A percentile compares a stretch with the other conserved stretches of the same genome.
These are phyloP conservation scores for Chrysomela aeneicollis DNA, from an alignment of 2,888 invertebrate species.

Conservation along the genomic window DNA sequence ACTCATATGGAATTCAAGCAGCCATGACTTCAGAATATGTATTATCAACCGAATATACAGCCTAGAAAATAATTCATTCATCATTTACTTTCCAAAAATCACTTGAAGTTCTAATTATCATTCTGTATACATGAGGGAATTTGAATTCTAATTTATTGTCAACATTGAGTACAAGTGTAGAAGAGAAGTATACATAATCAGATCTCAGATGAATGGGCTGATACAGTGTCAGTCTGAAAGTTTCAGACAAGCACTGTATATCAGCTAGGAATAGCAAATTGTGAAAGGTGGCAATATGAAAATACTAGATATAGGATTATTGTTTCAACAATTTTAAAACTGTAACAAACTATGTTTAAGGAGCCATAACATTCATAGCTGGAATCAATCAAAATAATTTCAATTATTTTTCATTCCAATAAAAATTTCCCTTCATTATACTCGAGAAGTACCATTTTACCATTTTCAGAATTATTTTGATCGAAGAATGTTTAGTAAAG, in stretches of 20 bases:
- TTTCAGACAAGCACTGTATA: background rate
- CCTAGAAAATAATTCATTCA: too few species aligned
- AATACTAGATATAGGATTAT: background rate
- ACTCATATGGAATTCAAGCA: too few species aligned
- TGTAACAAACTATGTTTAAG: background rate
- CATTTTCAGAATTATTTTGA: background rate
- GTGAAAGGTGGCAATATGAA: slow-evolving; percentile 9
- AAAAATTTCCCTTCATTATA: background rate
- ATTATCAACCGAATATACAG: too few species aligned
- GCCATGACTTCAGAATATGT: too few species aligned
- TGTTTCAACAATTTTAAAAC: slow-evolving; percentile 13
- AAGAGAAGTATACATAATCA: slow-evolving; percentile 19
- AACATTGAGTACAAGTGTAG: slow-evolving; percentile 37
- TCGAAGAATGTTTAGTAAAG: background rate
- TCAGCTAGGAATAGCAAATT: slow-evolving; percentile 13
- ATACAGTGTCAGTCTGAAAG: too few species aligned
- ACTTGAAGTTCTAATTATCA: too few species aligned
- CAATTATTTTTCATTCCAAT: too few species aligned
- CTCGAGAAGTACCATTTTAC: background rate
- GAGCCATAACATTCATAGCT: slow-evolving; percentile 7
- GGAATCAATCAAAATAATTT: background rate
- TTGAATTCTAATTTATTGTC: slow-evolving; percentile 34
- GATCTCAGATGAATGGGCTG: slow-evolving; percentile 12
- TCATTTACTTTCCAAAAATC: too few species aligned
- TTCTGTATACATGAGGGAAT: too few species aligned